Conservation (phyloP, 2,888 invertebrate genomes). For the Charanyca ferruginea region DNA sequence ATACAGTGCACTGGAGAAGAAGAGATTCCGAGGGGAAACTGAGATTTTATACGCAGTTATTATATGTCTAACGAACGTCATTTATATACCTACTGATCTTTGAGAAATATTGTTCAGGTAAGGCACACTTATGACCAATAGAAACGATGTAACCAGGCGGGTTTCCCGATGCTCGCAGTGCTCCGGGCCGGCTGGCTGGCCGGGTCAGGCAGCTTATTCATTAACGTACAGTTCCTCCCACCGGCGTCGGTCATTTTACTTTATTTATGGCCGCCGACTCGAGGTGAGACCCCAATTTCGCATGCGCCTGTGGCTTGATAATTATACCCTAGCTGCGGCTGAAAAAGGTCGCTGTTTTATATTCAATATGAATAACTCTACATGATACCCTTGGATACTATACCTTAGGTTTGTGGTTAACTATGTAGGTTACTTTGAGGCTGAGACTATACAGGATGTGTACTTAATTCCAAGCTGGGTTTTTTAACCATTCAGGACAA, state of each 20-base stretch:
- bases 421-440: conserved; percentile 29
- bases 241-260: conserved; percentile 86
- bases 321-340: conserved; percentile 87
- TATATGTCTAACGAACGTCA: conserved; percentile 18
- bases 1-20: conserved; percentile 37
- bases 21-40: conserved; percentile 44
- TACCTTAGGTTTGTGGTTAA: conserved; percentile 37
- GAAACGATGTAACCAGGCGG: conserved; percentile 49
- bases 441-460: conserved; percentile 25
- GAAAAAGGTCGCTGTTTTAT: conserved; percentile 87
- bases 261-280: conserved; percentile 88
- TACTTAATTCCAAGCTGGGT: not conserved
- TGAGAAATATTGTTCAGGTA: conserved; percentile 21
- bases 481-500: not conserved
- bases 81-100: conserved; percentile 25
- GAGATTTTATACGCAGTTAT: conserved; percentile 38
- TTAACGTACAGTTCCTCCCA: conserved; percentile 88
- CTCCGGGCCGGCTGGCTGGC: conserved; percentile 50
- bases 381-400: conserved; percentile 51
- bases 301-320: conserved; percentile 88
- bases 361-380: conserved; percentile 77
- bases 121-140: conserved; percentile 52
- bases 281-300: conserved; percentile 91
- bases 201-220: conserved; percentile 81
- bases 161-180: conserved; percentile 44